Evolutionary conservation across 2,888 invertebrate species (phyloP).

Genomic region (Arctia plantaginis): DNA sequence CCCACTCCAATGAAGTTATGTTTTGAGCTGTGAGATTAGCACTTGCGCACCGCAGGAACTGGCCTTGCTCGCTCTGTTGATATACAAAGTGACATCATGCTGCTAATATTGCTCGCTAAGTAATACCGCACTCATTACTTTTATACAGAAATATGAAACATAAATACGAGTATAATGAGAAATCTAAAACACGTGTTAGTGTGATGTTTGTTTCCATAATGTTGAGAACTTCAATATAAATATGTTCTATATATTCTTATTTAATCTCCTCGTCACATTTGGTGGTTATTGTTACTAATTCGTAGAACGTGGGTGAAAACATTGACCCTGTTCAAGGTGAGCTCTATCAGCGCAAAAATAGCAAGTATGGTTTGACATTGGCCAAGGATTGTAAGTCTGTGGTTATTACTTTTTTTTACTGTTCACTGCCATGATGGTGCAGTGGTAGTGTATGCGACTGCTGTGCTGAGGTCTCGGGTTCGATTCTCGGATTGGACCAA

Average conservation of each 20-base stretch:
- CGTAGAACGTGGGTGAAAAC: constrained; percentile 66
- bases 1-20: constrained; percentile 59
- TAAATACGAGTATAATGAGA: constrained; percentile 19
- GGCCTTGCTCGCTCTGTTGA: constrained; percentile 72
- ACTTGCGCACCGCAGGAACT: constrained; percentile 61
- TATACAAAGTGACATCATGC: constrained; percentile 79
- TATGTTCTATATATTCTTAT: constrained; percentile 13
- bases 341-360: constrained; percentile 54
- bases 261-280: constrained; percentile 21
- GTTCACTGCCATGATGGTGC: too few species aligned
- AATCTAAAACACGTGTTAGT: constrained; percentile 20
- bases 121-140: constrained; percentile 53
- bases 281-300: constrained; percentile 24
- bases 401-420: too few species aligned
- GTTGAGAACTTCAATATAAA: background rate
- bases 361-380: constrained; percentile 55
- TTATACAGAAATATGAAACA: constrained; percentile 33
- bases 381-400: constrained; percentile 40
- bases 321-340: constrained; percentile 80
- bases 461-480: too few species aligned
- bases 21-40: constrained; percentile 74
- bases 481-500: too few species aligned
- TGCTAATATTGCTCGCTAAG: constrained; percentile 61
- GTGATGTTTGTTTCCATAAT: constrained; percentile 12
- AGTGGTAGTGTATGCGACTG: too few species aligned